phyloP scores from a whole-genome alignment of 2,888 invertebrate species.

The Malthinus flaveolus region DNA sequence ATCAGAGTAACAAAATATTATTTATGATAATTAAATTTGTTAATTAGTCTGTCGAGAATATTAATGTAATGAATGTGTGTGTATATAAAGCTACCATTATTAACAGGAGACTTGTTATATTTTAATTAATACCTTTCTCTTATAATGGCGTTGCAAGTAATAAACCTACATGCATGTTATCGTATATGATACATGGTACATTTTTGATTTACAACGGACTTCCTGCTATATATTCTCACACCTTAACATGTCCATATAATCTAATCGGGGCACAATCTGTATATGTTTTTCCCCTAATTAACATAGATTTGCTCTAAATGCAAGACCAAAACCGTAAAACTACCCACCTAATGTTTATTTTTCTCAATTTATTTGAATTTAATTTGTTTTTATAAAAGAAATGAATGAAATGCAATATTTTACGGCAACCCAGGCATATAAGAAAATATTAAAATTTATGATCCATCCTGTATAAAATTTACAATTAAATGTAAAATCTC shows the following conservation, averaged over 20 bases:
- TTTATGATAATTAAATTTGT: constrained; percentile 47
- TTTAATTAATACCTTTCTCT: constrained; percentile 50
- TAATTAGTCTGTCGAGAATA: constrained; percentile 44
- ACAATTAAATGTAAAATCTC: no score
- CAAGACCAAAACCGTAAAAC: no score
- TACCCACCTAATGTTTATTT: no score
- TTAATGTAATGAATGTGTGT: constrained; percentile 44
- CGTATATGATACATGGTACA: constrained; percentile 47
- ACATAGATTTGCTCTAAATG: no score
- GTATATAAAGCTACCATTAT: constrained; percentile 41
- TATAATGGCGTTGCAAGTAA: constrained; percentile 44
- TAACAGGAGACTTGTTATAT: constrained; percentile 49
- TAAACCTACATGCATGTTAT: constrained; percentile 46
- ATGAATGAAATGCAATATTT: no score
- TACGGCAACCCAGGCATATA: no score
- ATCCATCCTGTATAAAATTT: no score
- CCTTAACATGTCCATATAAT: constrained; percentile 41
- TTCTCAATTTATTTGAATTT: no score
- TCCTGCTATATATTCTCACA: constrained; percentile 50
- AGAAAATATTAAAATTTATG: no score
- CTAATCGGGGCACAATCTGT: constrained; percentile 41
- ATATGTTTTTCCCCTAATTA: not conserved
- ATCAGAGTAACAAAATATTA: constrained; percentile 33
- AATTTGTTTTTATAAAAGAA: no score
- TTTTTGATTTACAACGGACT: constrained; percentile 49